Base-by-base conservation (phyloP, 2,113 vertebrate species). In the Corydoras sp. region DNA sequence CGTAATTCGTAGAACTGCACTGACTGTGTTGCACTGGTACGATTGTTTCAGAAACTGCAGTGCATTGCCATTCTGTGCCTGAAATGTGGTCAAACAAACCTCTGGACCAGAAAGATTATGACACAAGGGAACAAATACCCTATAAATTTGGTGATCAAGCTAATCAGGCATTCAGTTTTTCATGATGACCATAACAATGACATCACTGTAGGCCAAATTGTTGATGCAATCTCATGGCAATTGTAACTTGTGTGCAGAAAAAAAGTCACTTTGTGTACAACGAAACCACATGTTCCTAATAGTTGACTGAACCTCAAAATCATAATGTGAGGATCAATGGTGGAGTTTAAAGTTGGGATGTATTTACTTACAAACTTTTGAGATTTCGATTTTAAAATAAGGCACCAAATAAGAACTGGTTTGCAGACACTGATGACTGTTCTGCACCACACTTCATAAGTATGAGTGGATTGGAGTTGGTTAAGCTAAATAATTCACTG, bases 401-500 rank as follows among this genome's bases (percentile, higher is more conserved):
- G 35, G 35, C 35, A 55, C 65, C 58, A 2, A 55, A 50, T 55
- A 55, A 58, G 14, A 62, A 62, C 10, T 68, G 58, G 55, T 62
- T 67, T 62, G 5, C 49, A 51, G 49, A 68, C 15, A 54, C 15
- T 11, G 8, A 48, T 35, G 50, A 53, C 30, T 68, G n/a, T 54
- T 30, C 13, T 71, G 50, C 18, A 58, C n/a, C 11, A 55, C 32
- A 48, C 3, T 53, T 32, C 55, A 64, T 64, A 43, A 30, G 55
- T 60, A 18, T 3, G 43, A 60, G 53, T 61, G 58, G 30, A 11
- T 61, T 60, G 30, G 7, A 48, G 63, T 49, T 51, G 67, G 69
- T 73, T 75, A 76, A 66, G 80, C 71, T 62, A 71, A 73, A 63
- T 60, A 69, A 43, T 63, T 74, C 62, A 75, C 78, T 78, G 79